These are phyloP conservation scores for Petrosia ficiformis DNA, from an alignment of 37 sponge, comb jelly and placozoan genomes.

Conservation along the genomic window DNA sequence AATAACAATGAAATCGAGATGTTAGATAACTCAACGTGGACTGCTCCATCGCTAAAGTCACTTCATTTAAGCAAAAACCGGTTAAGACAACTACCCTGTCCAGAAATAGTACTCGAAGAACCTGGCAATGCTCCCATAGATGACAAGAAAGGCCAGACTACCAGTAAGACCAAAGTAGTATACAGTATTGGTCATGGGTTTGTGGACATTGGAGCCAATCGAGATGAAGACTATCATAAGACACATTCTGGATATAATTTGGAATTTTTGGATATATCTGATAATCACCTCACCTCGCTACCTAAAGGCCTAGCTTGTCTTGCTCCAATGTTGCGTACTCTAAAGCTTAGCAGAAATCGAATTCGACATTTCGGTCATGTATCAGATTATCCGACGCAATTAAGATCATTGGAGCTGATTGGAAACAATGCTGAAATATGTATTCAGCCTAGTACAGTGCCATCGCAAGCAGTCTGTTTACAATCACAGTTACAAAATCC, in stretches of 20 bases:
- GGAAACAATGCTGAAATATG: constrained; percentile 12
- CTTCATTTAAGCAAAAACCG: constrained; percentile 42
- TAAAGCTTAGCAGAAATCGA: constrained; percentile 38
- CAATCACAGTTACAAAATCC: constrained; percentile 9
- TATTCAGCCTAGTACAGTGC: background rate
- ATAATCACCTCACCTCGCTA: constrained; percentile 39
- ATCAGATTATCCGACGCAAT: constrained; percentile 28
- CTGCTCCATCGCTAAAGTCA: constrained; percentile 22
- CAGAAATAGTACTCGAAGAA: background rate
- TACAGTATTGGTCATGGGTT: constrained; percentile 16
- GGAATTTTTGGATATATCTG: constrained; percentile 34
- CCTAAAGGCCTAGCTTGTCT: constrained; percentile 57
- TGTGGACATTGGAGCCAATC: constrained; percentile 4
- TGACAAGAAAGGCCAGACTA: background rate
- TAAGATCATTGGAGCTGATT: constrained; percentile 29
- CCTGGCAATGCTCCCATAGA: background rate
- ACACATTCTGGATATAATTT: constrained; percentile 12
- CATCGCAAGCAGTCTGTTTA: background rate
- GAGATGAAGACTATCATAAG: constrained; percentile 1
- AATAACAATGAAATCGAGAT: constrained; percentile 29
- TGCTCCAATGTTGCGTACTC: constrained; percentile 41
- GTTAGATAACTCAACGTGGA: constrained; percentile 50
- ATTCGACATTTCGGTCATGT: constrained; percentile 33
- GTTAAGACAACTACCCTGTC: constrained; percentile 38
- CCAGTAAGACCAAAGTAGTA: background rate